These are phyloP conservation scores for Antechinus flavipes DNA, from an alignment of 2,113 vertebrate genomes.

Conservation along the genomic window DNA sequence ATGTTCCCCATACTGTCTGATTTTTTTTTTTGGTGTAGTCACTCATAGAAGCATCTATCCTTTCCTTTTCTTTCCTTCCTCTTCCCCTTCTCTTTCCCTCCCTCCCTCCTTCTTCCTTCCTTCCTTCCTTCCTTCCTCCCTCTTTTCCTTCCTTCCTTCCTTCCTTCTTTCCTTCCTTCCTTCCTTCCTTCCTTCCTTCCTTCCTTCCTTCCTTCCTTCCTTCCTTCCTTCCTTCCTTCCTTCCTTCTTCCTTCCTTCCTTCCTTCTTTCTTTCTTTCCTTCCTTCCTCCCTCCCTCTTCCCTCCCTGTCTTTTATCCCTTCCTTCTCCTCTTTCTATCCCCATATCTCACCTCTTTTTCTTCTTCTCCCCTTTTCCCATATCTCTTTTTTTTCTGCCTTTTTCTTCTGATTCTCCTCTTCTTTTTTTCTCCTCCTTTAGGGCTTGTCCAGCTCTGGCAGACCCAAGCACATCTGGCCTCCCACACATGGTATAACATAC, in stretches of 20 bases:
- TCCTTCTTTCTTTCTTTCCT: too few species aligned
- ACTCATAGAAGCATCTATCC: conserved; percentile 37
- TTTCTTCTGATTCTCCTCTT: not conserved
- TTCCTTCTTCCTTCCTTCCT: too few species aligned
- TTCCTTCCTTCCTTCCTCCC: accelerated
- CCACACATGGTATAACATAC: conserved; percentile 1
- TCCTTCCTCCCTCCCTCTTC: too few species aligned
- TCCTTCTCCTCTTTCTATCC: not conserved
- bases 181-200: not conserved
- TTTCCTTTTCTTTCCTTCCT: too few species aligned
- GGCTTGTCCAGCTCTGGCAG: conserved; percentile 27
- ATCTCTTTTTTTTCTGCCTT: not conserved
- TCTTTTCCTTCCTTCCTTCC: too few species aligned
- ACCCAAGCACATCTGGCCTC: not conserved
- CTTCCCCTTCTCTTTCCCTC: too few species aligned
- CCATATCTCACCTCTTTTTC: not conserved
- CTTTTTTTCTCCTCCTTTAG: not conserved
- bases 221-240: too few species aligned
- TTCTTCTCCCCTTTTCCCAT: not conserved
- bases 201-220: not conserved
- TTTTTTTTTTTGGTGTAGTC: conserved; percentile 23
- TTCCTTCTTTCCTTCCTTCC: accelerated
- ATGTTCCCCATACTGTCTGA: conserved; percentile 57
- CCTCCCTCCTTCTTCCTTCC: too few species aligned
- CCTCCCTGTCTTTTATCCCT: not conserved